Base-by-base conservation (phyloP, 2,888 invertebrate species). In the Notodonta ziczac region DNA sequence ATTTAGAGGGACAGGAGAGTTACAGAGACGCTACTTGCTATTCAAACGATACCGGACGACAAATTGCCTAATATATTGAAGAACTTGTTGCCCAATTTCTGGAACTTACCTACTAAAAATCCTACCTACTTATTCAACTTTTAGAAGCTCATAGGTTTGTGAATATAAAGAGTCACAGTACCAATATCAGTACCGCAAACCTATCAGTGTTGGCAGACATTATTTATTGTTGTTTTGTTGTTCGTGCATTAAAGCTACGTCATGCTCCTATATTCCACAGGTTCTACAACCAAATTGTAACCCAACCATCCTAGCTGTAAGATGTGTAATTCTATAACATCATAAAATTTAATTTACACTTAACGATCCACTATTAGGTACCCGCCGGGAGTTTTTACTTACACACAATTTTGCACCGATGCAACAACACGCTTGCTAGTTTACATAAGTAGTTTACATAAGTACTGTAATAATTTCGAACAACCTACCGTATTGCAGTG, bases 401-500 rank as follows among this genome's bases (percentile, higher is more conserved):
- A 69, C 52, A 64, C 65, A 69, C 69, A 61, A 65, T 64, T 60
- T 66, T 60, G 59, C 70, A 65, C 61, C 58, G 70, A 74, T 69
- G 74, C 76, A 72, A 67, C 63, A 61, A 67, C 63, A 61, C 56
- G 59, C 53, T 64, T 67, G 66, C 66, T 69, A 70, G 74, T 83
- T 82, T 79, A 80, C 77, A 81, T 81, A 81, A 78, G 71, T 62
- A 42, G 57, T n/a, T n/a, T n/a, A 56, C 58, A n/a, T n/a, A n/a
- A n/a, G n/a, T n/a, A 59, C 65, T 66, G 69, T 74, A 77, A 78
- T 79, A 76, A 70, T 66, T 66, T 73, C 76, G 73, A 73, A 69
- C 75, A 76, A 77, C 73, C 72, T 77, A 76, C 78, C 74, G 77
- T 81, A 79, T 69, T 77, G 74, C 77, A 70, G 75, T 68, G 67